Evolutionary conservation across 2,888 invertebrate genomes (phyloP).

Genomic region (Platerodrilus igneus): DNA sequence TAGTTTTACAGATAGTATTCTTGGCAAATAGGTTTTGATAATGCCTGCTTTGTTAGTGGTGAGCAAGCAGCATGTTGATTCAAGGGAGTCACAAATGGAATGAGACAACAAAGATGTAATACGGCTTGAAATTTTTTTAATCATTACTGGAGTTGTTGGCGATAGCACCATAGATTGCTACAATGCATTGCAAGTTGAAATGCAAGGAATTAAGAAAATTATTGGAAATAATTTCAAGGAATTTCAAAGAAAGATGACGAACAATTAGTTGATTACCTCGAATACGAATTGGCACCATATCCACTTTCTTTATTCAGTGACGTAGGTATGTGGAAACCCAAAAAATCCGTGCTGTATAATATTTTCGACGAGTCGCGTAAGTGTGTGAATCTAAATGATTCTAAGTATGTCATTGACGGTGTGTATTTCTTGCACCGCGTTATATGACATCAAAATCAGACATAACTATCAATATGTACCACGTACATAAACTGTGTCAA

Average conservation of each 20-base stretch:
- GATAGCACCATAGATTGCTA: slow-evolving; percentile 19
- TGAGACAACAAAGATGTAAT: slow-evolving; percentile 20
- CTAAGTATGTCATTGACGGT: no score
- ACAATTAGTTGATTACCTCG: slow-evolving; percentile 4
- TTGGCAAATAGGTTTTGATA: slow-evolving; percentile 2
- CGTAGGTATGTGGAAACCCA: not conserved
- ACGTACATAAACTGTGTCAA: no score
- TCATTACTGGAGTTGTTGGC: slow-evolving; percentile 23
- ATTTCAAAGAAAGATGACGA: slow-evolving; percentile 12
- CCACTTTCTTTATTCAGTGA: slow-evolving; percentile 2
- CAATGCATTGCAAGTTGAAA: slow-evolving; percentile 18
- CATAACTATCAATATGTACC: no score
- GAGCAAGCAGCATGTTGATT: no score
- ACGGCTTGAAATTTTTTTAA: slow-evolving; percentile 23
- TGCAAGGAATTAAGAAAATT: slow-evolving; percentile 15
- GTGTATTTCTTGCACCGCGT: no score
- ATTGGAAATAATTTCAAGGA: slow-evolving; percentile 12
- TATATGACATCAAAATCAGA: no score
- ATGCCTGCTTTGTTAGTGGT: no score
- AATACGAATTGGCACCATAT: slow-evolving; percentile 5
- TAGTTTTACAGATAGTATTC: slow-evolving; percentile 3
- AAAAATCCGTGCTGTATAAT: no score
- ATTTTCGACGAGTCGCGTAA: no score
- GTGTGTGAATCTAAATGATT: no score
- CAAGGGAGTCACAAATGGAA: no score